Percentiles rank a stretch among this genome's conserved stretches.
Conservation (phyloP, 2,113 vertebrate genomes). For the Xenotilapia leptura region DNA sequence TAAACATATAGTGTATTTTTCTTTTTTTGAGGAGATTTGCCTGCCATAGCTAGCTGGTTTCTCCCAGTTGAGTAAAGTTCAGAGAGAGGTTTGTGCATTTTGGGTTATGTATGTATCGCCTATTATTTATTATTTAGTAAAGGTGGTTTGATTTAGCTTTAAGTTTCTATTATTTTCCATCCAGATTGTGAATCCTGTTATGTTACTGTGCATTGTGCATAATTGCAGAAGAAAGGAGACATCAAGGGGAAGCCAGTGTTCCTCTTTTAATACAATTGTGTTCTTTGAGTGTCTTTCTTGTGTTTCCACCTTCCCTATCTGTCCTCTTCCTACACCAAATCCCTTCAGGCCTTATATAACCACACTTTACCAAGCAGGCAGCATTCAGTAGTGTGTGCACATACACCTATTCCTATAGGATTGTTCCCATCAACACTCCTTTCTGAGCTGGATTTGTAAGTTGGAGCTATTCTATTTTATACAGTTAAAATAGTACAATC, state of each 20-base stretch:
- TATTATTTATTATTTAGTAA: background rate
- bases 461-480: background rate
- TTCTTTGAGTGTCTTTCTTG: background rate
- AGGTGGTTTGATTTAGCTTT: background rate
- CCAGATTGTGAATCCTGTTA: background rate
- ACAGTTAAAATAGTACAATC: background rate
- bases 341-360: constrained; percentile 16
- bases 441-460: background rate
- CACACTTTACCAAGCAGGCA: background rate
- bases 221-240: background rate
- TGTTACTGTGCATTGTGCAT: background rate
- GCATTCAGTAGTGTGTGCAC: background rate
- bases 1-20: background rate
- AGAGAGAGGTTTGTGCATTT: background rate
- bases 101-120: background rate
- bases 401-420: background rate
- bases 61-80: background rate
- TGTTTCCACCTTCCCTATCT: background rate
- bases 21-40: background rate
- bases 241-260: background rate
- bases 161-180: background rate
- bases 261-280: background rate
- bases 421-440: background rate
- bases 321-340: background rate
- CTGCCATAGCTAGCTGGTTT: background rate